Evolutionary conservation across 2,888 invertebrate species (phyloP), one percentile per base, ranked within the genome.

Genomic region (Aethes cnicana): DNA sequence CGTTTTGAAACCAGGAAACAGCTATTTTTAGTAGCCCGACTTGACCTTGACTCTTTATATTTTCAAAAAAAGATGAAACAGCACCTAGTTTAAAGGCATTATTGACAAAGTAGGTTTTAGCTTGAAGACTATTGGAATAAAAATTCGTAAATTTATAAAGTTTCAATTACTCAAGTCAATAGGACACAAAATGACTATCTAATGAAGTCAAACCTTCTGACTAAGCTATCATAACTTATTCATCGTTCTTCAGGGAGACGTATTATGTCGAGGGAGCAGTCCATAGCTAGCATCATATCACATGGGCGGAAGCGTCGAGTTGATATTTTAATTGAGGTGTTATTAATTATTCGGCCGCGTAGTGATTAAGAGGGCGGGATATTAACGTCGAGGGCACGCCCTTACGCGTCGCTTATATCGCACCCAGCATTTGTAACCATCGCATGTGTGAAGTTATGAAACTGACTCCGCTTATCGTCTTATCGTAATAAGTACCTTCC

Each of bases 271-370:
- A 12, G 41, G 41, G 18, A 44, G 32, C 16, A 14, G 36, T 58
- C 71, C 78, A 71, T 69, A 18, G 18, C 25, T 14, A 12, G 25
- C 7, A 75, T 77, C 74, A 74, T 59, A 75, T 77, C 74, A 74
- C 59, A 76, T 72, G 73, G 72, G 76, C 75, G 77, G 79, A 79
- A 79, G 73, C 71, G 69, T 70, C 76, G 77, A 74, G 78, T 79
- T 79, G 81, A 84, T 86, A 78, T 82, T 84, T 82, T 84, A 85
- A 85, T 86, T 83, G 80, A 82, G 76, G 77, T 77, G 81, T 81
- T 83, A 84, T 84, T 86, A 84, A 84, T 85, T 84, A 85, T 83
- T 77, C 72, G 72, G 66, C 66, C 72, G 75, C 70, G 77, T 78
- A 74, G 79, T 80, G 75, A 81, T 85, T 81, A 82, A 82, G 74